phyloP scores from a whole-genome alignment of 2,113 vertebrate species.

The Aspidoscelis tigris region DNA sequence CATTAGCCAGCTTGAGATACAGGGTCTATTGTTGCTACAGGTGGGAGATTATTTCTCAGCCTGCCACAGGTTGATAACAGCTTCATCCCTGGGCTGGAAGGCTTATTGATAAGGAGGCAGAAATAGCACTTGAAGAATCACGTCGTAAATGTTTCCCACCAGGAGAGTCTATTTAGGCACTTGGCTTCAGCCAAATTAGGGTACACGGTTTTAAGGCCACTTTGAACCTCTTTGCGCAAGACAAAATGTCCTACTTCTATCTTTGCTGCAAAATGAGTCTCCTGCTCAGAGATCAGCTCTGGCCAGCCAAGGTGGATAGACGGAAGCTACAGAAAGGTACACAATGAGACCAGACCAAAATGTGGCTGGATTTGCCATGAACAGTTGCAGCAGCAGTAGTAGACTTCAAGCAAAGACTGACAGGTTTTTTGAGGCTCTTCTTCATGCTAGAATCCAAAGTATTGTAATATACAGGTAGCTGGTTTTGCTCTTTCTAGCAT shows the following conservation, averaged over 20 bases:
- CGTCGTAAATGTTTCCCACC: not conserved
- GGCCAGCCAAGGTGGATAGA: not conserved
- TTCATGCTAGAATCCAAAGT: too few species aligned
- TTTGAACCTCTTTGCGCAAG: not conserved
- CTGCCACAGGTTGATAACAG: constrained; percentile 69
- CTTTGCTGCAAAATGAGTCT: not conserved
- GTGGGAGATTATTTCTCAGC: constrained; percentile 63
- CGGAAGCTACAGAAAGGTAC: not conserved
- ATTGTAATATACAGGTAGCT: too few species aligned
- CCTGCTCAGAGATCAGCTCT: not conserved
- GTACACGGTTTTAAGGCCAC: constrained; percentile 40
- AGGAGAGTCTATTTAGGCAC: not conserved
- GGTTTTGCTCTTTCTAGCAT: too few species aligned
- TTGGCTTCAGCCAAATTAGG: constrained; percentile 12
- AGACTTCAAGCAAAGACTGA: too few species aligned
- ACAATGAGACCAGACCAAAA: not conserved
- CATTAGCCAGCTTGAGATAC: constrained; percentile 65
- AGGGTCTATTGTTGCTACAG: constrained; percentile 45
- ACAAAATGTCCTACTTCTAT: not conserved
- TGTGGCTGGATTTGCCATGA: not conserved
- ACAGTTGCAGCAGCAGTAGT: too few species aligned
- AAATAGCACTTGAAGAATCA: constrained; percentile 18
- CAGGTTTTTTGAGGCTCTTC: too few species aligned
- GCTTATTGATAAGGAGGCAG: constrained; percentile 51
- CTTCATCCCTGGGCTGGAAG: constrained; percentile 32